phyloP scores from a whole-genome alignment of 1,140 invertebrate species.

The Drosophila nebulosa region DNA sequence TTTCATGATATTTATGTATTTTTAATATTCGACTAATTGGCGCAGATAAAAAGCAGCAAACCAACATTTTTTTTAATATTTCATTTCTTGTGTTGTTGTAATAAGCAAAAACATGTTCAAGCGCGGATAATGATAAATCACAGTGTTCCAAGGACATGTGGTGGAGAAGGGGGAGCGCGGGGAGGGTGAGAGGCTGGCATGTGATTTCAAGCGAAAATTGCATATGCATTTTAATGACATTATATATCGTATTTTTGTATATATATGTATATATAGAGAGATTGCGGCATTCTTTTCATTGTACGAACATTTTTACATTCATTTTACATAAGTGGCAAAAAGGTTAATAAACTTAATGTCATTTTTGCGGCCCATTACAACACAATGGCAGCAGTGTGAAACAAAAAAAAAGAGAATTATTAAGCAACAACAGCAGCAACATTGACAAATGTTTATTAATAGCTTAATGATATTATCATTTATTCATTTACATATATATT shows the following conservation, averaged over 20 bases:
- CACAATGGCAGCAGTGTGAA: neutral
- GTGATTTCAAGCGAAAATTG: conserved; percentile 21
- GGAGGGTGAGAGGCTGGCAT: neutral
- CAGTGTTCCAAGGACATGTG: conserved; percentile 19
- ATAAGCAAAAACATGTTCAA: conserved; percentile 63
- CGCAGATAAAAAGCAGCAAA: conserved; percentile 52
- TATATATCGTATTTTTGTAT: neutral
- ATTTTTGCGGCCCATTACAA: conserved; percentile 35
- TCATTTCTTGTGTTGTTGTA: conserved; percentile 29
- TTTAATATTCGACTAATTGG: conserved; percentile 77
- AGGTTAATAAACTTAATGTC: conserved; percentile 74
- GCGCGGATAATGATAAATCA: conserved; percentile 63
- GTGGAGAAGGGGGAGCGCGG: neutral
- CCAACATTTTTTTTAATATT: conserved; percentile 16
- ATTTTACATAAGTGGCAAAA: conserved; percentile 52
- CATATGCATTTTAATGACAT: conserved; percentile 35
- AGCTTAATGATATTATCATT: conserved; percentile 75
- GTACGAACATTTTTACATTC: conserved; percentile 48
- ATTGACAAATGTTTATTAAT: conserved; percentile 75
- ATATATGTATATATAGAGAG: neutral
- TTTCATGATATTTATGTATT: conserved; percentile 65
- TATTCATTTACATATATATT: conserved; percentile 56
- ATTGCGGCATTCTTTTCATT: conserved; percentile 36
- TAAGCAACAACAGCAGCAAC: neutral
- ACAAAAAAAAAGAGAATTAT: conserved; percentile 4